Evolutionary conservation across 2,888 invertebrate genomes (phyloP), one percentile per base, ranked within the genome.

Genomic region (Sarcophaga carnaria): DNA sequence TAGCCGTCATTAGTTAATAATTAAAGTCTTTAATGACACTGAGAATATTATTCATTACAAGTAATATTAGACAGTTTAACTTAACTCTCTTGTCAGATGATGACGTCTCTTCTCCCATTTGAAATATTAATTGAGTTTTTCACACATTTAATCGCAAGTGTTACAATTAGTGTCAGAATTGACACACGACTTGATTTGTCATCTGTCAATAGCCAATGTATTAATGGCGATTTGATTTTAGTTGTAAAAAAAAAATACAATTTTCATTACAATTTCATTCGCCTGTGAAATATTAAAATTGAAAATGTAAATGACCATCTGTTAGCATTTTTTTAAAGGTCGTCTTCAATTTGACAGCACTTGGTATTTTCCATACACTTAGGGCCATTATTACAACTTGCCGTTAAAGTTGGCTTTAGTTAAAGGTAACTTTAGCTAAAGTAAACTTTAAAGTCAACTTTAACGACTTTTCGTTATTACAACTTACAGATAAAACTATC

Each of bases 21-120:
- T 70, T 64, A 45, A 47, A 59, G 71, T 59, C 37, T 49, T 14
- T 14, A 12, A 27, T 14, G 49, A 81, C 80, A 81, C 85, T 81
- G 81, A 74, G 64, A 85, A 74, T 78, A 85, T 67, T 60, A 74
- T 11, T 22, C 14, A 14, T 27, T 64, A 54, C 22, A 69, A 63
- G 10, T 27, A 11, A 66, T 66, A 64, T 37, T 54, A 22, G 12
- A 37, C 37, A 62, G 17, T 63, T 2, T 47, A 14, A 17, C 20
- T 2, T 47, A 14, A 17, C 20, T 1, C n/a, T 59, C 3, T 59
- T 27, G n/a, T 4, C 8, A n/a, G 10, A 10, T n/a, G 49, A 25
- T 20, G 12, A 59, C 17, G 59, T 59, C 59, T 17, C 17, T 59
- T 17, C 1, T 12, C 59, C 59, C 17, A 14, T 0, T 79, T 79